These are phyloP conservation scores for Pseudomugil tenellus DNA, from an alignment of 2,797 vertebrate species.

Conservation along the genomic window DNA sequence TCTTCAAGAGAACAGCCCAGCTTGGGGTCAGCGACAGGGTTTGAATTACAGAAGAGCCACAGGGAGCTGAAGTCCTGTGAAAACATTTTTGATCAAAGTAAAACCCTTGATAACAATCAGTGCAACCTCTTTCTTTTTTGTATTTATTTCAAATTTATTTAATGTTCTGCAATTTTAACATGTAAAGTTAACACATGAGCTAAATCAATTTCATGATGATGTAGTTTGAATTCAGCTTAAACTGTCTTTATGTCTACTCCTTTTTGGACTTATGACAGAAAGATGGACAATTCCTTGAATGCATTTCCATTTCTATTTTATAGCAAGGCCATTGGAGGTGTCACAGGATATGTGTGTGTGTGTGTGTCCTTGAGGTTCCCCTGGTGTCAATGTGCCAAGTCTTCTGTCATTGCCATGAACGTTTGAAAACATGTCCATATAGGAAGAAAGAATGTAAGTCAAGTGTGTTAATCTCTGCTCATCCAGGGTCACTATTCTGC, in stretches of 20 bases:
- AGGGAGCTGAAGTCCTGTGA: constrained; percentile 4
- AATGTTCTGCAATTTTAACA: constrained; percentile 20
- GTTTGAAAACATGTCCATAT: neutral
- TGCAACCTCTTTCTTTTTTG: neutral
- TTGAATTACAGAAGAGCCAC: constrained; percentile 27
- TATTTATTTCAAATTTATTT: constrained; percentile 16
- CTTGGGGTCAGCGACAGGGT: constrained; percentile 20
- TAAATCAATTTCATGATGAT: constrained; percentile 8
- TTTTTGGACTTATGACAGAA: constrained; percentile 28
- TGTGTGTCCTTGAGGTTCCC: constrained; percentile 23
- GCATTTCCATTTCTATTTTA: neutral
- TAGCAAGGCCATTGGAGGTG: constrained; percentile 15
- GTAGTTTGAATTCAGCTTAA: constrained; percentile 26
- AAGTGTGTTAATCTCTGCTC: too few relatives aligned
- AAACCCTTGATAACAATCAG: constrained; percentile 7
- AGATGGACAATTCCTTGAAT: constrained; percentile 37
- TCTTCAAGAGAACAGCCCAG: constrained; percentile 30
- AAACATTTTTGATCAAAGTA: constrained; percentile 10
- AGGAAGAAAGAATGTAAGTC: neutral
- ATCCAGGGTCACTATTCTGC: too few relatives aligned
- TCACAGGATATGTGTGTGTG: constrained; percentile 15
- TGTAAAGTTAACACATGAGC: constrained; percentile 11
- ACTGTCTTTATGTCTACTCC: constrained; percentile 24
- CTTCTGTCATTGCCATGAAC: neutral
- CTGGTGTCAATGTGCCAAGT: constrained; percentile 23